phyloP scores from a whole-genome alignment of 2,888 invertebrate genomes.

The Phanerotoma sp. region DNA sequence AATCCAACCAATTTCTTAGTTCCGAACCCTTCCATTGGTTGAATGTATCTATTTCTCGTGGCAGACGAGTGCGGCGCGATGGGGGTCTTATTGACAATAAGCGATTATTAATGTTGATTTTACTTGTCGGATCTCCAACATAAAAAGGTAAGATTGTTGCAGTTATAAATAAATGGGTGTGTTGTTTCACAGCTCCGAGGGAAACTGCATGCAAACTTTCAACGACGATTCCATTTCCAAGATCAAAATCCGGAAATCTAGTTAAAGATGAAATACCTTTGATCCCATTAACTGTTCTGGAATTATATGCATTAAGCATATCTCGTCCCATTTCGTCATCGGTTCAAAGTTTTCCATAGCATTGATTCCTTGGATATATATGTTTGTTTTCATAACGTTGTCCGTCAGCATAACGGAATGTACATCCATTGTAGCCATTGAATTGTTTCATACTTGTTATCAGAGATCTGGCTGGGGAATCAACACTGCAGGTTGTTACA shows the following conservation, averaged over 20 bases:
- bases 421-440: constrained; percentile 27
- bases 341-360: neutral
- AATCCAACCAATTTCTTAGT: constrained; percentile 20
- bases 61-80: constrained; percentile 7
- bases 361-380: neutral
- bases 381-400: neutral
- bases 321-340: neutral
- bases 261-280: neutral
- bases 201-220: constrained; percentile 17
- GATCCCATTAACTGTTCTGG: neutral
- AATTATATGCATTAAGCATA: neutral
- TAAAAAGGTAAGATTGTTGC: too few species aligned
- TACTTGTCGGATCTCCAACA: neutral
- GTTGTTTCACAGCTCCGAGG: neutral
- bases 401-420: constrained; percentile 23
- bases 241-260: constrained; percentile 4
- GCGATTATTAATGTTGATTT: neutral
- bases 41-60: constrained; percentile 5
- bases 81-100: too few species aligned
- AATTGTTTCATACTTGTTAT: constrained; percentile 22
- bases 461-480: constrained; percentile 22
- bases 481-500: constrained; percentile 3
- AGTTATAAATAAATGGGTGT: neutral
- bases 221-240: constrained; percentile 3
- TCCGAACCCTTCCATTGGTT: constrained; percentile 21